Conservation (phyloP, 2,797 vertebrate genomes). For the Cichlasoma orientale region DNA sequence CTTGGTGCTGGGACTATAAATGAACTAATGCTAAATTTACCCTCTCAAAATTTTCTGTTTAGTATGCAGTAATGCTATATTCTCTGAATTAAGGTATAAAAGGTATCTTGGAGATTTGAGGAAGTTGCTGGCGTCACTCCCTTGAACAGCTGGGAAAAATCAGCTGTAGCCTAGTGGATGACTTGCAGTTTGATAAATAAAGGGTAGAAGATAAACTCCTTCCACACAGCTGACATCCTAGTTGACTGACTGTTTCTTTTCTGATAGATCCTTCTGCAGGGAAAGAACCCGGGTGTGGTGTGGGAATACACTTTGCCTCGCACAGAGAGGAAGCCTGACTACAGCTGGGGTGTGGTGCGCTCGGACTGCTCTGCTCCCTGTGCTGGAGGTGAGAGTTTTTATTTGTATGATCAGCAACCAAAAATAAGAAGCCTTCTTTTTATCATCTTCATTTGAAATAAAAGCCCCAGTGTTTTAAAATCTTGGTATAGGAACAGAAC, state of each 20-base stretch:
- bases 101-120: not conserved
- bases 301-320: conserved; percentile 94
- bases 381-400: conserved; percentile 80
- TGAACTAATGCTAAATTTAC: not conserved
- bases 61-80: not conserved
- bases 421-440: not conserved
- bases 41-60: not conserved
- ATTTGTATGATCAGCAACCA: not conserved
- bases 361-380: conserved; percentile 91
- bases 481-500: not conserved
- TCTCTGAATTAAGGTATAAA: not conserved
- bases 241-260: conserved; percentile 28
- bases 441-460: not conserved
- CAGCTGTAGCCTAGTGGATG: not conserved
- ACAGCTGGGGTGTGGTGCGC: conserved; percentile 88
- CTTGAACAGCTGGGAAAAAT: not conserved
- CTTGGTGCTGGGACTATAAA: not conserved
- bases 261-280: conserved; percentile 91
- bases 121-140: not conserved
- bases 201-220: not conserved
- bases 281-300: conserved; percentile 91
- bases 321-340: conserved; percentile 79
- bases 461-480: not conserved
- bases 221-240: not conserved
- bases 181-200: not conserved